phyloP scores from a whole-genome alignment of 2,888 invertebrate genomes.

The Eristalis arbustorum region DNA sequence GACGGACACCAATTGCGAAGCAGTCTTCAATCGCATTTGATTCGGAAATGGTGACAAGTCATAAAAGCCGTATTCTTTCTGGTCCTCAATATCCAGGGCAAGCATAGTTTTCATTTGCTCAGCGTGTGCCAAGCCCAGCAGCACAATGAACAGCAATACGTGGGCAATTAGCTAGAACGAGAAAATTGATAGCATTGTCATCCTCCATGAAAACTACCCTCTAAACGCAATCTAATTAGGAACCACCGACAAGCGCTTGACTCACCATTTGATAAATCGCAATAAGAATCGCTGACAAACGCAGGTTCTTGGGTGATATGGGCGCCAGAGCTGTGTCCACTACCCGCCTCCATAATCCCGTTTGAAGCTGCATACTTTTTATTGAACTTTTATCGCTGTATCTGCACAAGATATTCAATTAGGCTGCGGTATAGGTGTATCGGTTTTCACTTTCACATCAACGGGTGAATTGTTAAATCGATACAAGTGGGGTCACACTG shows the following conservation, averaged over 20 bases:
- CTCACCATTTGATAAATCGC: constrained; percentile 80
- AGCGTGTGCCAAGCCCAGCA: constrained; percentile 79
- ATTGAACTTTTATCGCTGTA: neutral
- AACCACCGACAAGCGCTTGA: constrained; percentile 48
- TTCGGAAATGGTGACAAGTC: constrained; percentile 77
- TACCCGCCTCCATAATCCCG: constrained; percentile 71
- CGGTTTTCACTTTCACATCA: constrained; percentile 63
- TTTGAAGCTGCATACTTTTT: constrained; percentile 67
- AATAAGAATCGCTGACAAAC: constrained; percentile 78
- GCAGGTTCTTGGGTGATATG: constrained; percentile 78
- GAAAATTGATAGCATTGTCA: neutral
- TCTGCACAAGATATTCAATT: constrained; percentile 2
- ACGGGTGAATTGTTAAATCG: constrained; percentile 60
- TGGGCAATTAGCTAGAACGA: constrained; percentile 77
- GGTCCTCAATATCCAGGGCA: constrained; percentile 78
- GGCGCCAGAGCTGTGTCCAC: constrained; percentile 76
- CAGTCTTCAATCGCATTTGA: constrained; percentile 76
- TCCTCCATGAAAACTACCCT: constrained; percentile 18
- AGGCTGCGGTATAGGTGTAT: constrained; percentile 22
- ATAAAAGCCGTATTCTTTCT: constrained; percentile 79
- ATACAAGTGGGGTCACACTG: constrained; percentile 46
- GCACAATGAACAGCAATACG: constrained; percentile 77
- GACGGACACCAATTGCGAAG: constrained; percentile 76
- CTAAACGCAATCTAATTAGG: constrained; percentile 27
- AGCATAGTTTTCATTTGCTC: constrained; percentile 79